Evolutionary conservation across 2,113 vertebrate species (phyloP).

Genomic region (Xenopus tropicalis): DNA sequence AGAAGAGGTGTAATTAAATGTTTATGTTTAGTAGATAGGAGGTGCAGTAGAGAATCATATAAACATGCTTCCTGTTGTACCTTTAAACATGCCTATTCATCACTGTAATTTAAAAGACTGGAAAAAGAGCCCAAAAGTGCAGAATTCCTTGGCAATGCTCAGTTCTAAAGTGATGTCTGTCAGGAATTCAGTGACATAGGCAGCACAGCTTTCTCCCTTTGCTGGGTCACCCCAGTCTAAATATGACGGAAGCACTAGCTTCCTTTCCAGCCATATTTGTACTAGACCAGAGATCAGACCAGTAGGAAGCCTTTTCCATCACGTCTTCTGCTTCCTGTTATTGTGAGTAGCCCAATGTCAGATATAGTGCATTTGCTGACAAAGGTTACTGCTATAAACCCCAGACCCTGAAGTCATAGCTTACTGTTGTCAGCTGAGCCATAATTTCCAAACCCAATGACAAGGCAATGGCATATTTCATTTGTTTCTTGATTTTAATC

Average conservation of each 20-base stretch:
- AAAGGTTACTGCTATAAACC: no score
- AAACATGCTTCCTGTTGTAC: no score
- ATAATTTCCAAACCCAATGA: not conserved
- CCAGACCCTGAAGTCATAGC: not conserved
- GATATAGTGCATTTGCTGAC: constrained; percentile 9
- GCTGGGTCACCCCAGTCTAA: not conserved
- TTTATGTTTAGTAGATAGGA: no score
- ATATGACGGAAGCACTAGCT: constrained; percentile 6
- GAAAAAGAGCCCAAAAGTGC: no score
- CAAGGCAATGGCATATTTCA: constrained; percentile 11
- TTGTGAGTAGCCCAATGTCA: constrained; percentile 9
- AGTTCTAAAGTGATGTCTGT: not conserved
- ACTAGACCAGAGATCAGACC: constrained; percentile 18
- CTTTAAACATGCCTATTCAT: no score
- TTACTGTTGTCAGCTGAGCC: not conserved
- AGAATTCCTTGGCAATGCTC: not conserved
- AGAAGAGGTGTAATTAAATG: no score
- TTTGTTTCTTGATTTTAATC: not conserved
- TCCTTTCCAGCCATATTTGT: constrained; percentile 2
- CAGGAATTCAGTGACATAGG: not conserved
- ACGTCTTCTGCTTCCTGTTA: constrained; percentile 31
- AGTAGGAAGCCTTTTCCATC: constrained; percentile 33
- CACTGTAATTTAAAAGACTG: no score
- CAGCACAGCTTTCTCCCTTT: not conserved
- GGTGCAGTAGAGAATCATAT: no score